Evolutionary conservation across 2,113 vertebrate species (phyloP), one percentile per base, ranked within the genome.

Genomic region (Siniperca chuatsi): DNA sequence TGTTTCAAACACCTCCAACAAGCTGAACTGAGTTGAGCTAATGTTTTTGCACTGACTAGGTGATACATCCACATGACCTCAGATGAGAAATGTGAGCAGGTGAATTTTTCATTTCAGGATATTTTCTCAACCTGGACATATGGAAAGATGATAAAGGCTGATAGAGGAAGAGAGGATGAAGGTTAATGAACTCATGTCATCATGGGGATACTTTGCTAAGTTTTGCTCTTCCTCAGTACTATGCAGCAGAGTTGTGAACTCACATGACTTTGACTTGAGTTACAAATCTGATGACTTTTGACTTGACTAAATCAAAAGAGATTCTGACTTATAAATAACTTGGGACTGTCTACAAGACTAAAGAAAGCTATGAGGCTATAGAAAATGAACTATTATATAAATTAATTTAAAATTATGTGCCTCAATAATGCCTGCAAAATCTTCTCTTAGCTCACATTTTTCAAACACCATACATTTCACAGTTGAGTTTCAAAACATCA

Each of bases 1-100:
- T n/a, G 46, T 82, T 62, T 80, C 57, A 37, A 44, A 86, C 83
- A 82, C 87, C 75, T 60, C 35, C 44, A 33, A 5, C 57, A 77
- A 61, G 42, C 57, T 54, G 58, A 67, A 25, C 12, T 21, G 16
- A 62, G 29, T 7, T 48, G 10, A 64, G 25, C 10, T 74, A 23
- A 62, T 61, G 54, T 46, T 42, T 42, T 73, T 21, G 23, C 67
- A 35, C 52, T 13, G 64, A 82, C 67, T 6, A 54, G 6, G 37
- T 35, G 37, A 64, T 11, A 23, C 68, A 16, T 37, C 58, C 54
- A 62, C 55, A 57, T 76, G 37, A 75, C 25, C 9, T 46, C 4
- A 20, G 37, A 73, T 37, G 60, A 61, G 20, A 75, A 35, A 50
- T 23, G 21, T 23, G 10, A 65, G 50, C 75, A 70, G 75, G 50